Conservation (phyloP, 2,113 vertebrate genomes). For the Bettongia penicillata region DNA sequence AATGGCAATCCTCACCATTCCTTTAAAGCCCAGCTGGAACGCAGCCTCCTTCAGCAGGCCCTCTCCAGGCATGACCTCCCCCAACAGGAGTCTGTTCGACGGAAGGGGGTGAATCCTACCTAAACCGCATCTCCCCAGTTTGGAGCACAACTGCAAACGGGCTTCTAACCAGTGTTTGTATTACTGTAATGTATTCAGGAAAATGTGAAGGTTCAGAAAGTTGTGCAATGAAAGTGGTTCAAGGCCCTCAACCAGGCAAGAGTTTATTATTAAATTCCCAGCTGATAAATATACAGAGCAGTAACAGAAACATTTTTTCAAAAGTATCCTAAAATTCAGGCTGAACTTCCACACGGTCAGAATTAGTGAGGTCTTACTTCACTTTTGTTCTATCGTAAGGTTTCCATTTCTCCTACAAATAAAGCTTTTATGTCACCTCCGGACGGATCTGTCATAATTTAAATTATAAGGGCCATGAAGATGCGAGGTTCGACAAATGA, state of each 20-base stretch:
- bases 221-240: neutral
- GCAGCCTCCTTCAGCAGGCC: neutral
- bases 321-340: neutral
- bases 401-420: neutral
- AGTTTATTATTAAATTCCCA: neutral
- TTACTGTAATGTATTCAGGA: neutral
- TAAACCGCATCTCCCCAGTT: neutral
- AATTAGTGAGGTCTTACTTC: neutral
- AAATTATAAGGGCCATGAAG: slow-evolving; percentile 9
- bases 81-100: neutral
- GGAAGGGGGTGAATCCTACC: neutral
- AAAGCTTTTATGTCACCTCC: neutral
- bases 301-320: neutral
- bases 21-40: neutral
- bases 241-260: neutral
- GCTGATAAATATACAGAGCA: neutral
- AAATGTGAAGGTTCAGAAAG: neutral
- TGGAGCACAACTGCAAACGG: neutral
- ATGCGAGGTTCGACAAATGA: slow-evolving; percentile 31
- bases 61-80: neutral
- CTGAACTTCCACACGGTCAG: neutral
- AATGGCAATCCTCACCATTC: neutral
- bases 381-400: neutral
- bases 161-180: neutral
- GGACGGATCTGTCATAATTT: neutral